Evolutionary conservation across 2,797 vertebrate genomes (phyloP).

Genomic region (Eurystomus glaucurus): DNA sequence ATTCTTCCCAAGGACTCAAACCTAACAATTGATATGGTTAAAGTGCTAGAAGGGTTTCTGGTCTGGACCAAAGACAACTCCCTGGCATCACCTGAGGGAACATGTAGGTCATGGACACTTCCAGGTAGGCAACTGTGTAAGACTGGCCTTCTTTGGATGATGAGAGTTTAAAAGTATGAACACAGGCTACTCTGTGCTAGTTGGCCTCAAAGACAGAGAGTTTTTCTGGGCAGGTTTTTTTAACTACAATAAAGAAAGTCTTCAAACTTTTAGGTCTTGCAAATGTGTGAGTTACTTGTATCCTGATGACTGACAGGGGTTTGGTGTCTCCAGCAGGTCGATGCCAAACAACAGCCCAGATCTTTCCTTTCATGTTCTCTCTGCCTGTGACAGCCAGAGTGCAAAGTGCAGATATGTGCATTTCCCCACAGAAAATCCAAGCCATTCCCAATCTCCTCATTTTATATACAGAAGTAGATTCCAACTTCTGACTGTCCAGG

Average conservation of each 20-base stretch:
- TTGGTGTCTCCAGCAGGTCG: not conserved
- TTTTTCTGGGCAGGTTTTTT: not conserved
- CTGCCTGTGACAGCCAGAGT: not conserved
- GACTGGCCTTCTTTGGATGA: not conserved
- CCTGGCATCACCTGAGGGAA: not conserved
- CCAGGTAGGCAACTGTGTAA: not conserved
- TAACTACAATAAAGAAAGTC: not conserved
- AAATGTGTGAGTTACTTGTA: not conserved
- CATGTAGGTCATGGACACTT: not conserved
- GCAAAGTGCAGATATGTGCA: accelerated
- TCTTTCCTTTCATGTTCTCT: not conserved
- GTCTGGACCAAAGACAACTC: not conserved
- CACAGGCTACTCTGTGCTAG: not conserved
- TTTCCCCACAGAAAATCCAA: not conserved
- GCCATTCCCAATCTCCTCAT: not conserved
- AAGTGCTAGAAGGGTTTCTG: not conserved
- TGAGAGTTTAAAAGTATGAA: not conserved
- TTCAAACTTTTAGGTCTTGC: not conserved
- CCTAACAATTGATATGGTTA: not conserved
- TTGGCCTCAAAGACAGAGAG: not conserved
- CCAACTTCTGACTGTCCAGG: not conserved
- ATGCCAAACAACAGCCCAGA: not conserved
- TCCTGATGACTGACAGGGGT: not conserved
- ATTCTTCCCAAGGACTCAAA: not conserved
- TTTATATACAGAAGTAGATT: not conserved